Evolutionary conservation across 1,140 invertebrate genomes (phyloP).

Genomic region (Saccostrea echinata): DNA sequence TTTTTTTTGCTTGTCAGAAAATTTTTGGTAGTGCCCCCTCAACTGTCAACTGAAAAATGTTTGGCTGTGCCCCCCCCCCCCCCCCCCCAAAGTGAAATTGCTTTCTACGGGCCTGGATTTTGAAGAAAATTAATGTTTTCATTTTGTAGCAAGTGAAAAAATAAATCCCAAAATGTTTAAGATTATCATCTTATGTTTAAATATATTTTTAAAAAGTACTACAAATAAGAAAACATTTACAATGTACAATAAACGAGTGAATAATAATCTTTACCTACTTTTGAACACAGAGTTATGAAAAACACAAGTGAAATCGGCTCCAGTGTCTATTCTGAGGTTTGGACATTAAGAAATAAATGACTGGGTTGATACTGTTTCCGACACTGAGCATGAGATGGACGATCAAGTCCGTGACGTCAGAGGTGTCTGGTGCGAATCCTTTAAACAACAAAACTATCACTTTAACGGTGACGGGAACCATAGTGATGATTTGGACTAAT

Average conservation of each 20-base stretch:
- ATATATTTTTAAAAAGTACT: too few relatives aligned
- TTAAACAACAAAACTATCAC: neutral
- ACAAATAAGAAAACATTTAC: neutral
- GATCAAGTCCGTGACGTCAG: constrained; percentile 1
- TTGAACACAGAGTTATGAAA: constrained; percentile 7
- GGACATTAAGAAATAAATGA: constrained; percentile 22
- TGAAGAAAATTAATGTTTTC: too few relatives aligned
- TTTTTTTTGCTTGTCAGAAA: too few relatives aligned
- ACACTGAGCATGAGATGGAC: constrained; percentile 9
- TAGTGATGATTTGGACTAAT: neutral
- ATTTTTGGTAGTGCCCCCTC: too few relatives aligned
- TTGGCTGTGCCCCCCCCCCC: too few relatives aligned
- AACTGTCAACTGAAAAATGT: too few relatives aligned
- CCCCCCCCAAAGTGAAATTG: too few relatives aligned
- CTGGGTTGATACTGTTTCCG: constrained; percentile 4
- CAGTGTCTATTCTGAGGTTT: neutral
- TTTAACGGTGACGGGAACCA: neutral
- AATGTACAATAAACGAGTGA: neutral
- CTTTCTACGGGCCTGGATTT: too few relatives aligned
- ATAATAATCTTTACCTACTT: neutral
- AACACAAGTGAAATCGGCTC: constrained; percentile 21
- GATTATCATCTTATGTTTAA: too few relatives aligned
- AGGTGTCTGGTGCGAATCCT: neutral
- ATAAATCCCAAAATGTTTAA: too few relatives aligned
- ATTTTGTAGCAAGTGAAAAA: too few relatives aligned